Base-by-base conservation (phyloP, 2,797 vertebrate species). In the Thamnophis elegans region DNA sequence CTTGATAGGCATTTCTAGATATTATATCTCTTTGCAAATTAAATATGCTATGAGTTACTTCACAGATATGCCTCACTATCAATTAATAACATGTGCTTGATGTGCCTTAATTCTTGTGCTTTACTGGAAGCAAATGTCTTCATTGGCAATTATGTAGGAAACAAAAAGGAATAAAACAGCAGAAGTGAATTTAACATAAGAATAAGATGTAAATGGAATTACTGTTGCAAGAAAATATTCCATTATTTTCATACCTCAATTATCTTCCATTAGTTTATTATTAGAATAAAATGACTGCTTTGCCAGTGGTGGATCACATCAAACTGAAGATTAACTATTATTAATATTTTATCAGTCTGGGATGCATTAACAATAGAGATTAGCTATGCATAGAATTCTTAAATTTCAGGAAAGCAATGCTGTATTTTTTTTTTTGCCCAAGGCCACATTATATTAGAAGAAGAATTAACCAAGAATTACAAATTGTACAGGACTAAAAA, bases 241-340 rank as follows among this genome's bases (percentile, higher is more conserved):
- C 90, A 47, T 91, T 95, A 92, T 13, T 94, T 87, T 55, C 91
- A 90, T 55, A 93, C 18, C 93, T 94, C 22, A 92, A 58, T 94
- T 96, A 95, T 85, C 65, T 94, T 91, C 85, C 93, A 59, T 91
- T 89, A 42, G 0, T 93, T 94, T 91, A 89, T 92, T 94, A 94
- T 90, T 92, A 89, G 91, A 95, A 95, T 16, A 89, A 90, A 94
- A 95, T 89, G 73, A 90, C 53, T 91, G 94, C 12, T 92, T 94
- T 94, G 18, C 55, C 87, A 36, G 25, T 93, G 16, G 20, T 93
- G 47, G 22, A 94, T 88, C 53, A 58, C 25, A 91, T 92, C 12
- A 93, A 82, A 87, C 93, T 89, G 20, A 93, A 90, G 18, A 53
- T 93, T 89, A 94, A 58, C 25, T 3, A 28, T 94, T 92, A 90